Evolutionary conservation across 2,797 vertebrate genomes (phyloP), one percentile per base, ranked within the genome.

Genomic region (Acrocephalus scirpaceus): DNA sequence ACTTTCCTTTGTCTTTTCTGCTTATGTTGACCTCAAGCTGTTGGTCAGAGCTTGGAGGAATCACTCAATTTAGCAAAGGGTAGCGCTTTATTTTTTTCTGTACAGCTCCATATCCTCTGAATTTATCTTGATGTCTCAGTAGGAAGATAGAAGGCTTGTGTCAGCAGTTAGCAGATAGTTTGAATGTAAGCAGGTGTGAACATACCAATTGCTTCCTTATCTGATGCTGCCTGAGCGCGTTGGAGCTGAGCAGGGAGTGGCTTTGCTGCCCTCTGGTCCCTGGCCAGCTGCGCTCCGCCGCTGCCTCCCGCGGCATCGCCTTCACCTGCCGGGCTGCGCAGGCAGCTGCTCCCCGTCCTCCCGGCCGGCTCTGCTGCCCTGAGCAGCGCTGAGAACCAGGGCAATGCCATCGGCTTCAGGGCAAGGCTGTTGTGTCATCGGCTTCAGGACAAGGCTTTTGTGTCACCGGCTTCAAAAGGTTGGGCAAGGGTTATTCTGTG

Each of bases 151-250:
- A 66, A 95, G 89, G 56, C 53, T 82, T 71, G 65, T 82, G 83
- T 94, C 90, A 90, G 93, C 83, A 90, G 62, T 84, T 86, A 90
- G 78, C 87, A 92, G 86, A 82, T 36, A 84, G 76, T 42, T 85
- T 57, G 87, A 72, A 74, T 61, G 87, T n/a, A 20, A 90, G 96
- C 93, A 96, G 94, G 95, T 95, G 95, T 73, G 95, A 94, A 87
- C 61, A 83, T 27, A 83, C 30, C 85, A 48, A 82, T 92, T 94
- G 91, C 86, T 88, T 48, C 85, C 72, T 95, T 96, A 90, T 95
- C 94, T 89, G 94, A 74, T 92, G 89, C 50, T 95, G 95, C 75
- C 85, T n/a, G 94, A 57, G 29, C 79, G 48, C 4, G 80, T 32
- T 16, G 62, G 82, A 45, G 32, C 58, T 13, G 7, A 65, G 66